Percentiles rank a stretch among this genome's conserved stretches.
Conservation (phyloP, 2,888 invertebrate species). For the Eutolmus rufibarbis region DNA sequence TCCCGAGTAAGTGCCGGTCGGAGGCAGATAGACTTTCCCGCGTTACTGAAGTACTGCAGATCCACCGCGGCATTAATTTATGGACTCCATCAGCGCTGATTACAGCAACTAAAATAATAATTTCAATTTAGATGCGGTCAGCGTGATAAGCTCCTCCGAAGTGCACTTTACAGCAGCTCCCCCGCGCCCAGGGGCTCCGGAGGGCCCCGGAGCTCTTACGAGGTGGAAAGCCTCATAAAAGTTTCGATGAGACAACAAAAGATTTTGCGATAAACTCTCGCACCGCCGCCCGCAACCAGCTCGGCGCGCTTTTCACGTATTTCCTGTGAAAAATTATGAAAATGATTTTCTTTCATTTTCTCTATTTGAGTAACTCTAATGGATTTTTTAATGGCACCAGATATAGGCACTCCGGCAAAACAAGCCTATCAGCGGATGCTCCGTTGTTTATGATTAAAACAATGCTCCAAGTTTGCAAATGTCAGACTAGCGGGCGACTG, state of each 20-base stretch:
- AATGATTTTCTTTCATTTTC: neutral
- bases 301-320: neutral
- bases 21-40: neutral
- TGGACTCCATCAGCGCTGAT: slow-evolving; percentile 8
- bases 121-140: slow-evolving; percentile 19
- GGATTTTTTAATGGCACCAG: slow-evolving; percentile 6
- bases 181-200: neutral
- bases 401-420: slow-evolving; percentile 16
- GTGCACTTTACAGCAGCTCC: neutral
- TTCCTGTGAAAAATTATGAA: slow-evolving; percentile 29
- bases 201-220: neutral
- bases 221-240: slow-evolving; percentile 17
- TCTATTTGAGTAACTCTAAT: slow-evolving; percentile 4
- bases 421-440: slow-evolving; percentile 21
- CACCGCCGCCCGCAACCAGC: neutral
- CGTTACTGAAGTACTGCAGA: neutral
- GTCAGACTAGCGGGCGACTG: slow-evolving; percentile 1
- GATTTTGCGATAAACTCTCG: slow-evolving; percentile 6
- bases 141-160: slow-evolving; percentile 3
- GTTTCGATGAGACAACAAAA: slow-evolving; percentile 25
- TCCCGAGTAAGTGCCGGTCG: neutral
- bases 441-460: slow-evolving; percentile 8
- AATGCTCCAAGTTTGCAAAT: neutral
- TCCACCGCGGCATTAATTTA: neutral
- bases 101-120: slow-evolving; percentile 16